phyloP scores from a whole-genome alignment of 2,888 invertebrate genomes.

The Chloromyia formosa region DNA sequence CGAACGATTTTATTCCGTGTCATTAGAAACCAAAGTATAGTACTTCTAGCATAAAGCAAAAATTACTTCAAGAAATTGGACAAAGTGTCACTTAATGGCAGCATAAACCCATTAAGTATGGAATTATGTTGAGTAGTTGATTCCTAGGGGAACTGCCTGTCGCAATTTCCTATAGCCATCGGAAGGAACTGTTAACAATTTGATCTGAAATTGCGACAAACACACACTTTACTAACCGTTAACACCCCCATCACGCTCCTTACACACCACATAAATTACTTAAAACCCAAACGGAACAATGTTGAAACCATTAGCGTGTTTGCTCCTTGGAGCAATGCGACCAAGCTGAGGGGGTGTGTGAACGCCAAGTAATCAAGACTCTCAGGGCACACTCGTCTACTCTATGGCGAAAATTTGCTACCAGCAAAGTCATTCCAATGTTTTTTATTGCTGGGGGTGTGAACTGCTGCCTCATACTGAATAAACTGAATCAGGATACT shows the following conservation, averaged over 20 bases:
- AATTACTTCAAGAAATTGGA: too few relatives aligned
- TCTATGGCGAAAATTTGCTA: too few relatives aligned
- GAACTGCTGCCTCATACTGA: background rate
- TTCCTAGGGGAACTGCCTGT: background rate
- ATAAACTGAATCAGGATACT: background rate
- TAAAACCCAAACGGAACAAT: background rate
- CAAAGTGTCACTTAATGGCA: too few relatives aligned
- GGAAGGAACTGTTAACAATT: constrained; percentile 1
- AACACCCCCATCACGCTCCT: background rate
- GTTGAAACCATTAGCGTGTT: constrained; percentile 10
- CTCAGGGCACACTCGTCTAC: background rate
- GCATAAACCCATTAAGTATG: too few relatives aligned
- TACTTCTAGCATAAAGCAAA: too few relatives aligned
- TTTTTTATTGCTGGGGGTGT: constrained; percentile 2
- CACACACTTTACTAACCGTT: background rate
- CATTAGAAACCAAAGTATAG: too few relatives aligned
- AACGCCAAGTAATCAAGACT: background rate
- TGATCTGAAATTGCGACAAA: background rate
- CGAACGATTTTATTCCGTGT: too few relatives aligned
- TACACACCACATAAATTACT: constrained; percentile 7
- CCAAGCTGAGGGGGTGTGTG: background rate
- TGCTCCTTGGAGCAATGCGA: background rate
- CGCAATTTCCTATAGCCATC: background rate
- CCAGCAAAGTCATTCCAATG: background rate
- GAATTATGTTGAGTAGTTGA: background rate